phyloP scores from a whole-genome alignment of 2,113 vertebrate species.

The Rhinopomastus cyanomelas region DNA sequence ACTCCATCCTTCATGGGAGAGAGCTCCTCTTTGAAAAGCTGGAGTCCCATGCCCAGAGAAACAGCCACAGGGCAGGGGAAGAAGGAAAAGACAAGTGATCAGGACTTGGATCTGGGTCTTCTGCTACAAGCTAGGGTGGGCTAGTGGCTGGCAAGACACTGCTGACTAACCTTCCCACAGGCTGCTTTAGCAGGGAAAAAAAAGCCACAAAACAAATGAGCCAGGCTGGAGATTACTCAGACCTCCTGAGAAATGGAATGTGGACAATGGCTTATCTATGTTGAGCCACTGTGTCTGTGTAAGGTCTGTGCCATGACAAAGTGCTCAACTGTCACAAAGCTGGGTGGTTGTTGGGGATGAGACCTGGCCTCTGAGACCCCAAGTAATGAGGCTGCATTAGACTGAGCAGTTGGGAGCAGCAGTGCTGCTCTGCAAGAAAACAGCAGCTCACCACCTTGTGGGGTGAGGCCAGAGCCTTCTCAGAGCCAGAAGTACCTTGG shows the following conservation, averaged over 20 bases:
- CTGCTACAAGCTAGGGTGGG: background rate
- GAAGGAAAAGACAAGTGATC: background rate
- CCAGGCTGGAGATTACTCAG: background rate
- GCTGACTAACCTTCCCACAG: background rate
- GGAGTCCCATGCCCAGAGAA: background rate
- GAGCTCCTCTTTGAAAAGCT: conserved; percentile 96
- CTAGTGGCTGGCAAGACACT: background rate
- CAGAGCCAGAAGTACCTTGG: conserved; percentile 80
- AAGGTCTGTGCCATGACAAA: background rate
- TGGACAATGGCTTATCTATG: background rate
- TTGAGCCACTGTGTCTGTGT: background rate
- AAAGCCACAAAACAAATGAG: background rate
- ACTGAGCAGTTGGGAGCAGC: background rate
- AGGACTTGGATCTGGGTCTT: background rate
- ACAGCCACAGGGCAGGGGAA: background rate
- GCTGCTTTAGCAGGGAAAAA: background rate
- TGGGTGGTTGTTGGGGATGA: background rate
- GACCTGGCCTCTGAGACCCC: background rate
- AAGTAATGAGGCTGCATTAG: background rate
- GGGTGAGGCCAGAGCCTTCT: background rate
- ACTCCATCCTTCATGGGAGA: conserved; percentile 91
- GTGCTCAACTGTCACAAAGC: background rate
- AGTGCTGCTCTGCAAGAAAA: background rate
- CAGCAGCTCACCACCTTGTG: background rate
- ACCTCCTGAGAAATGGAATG: background rate